A percentile compares a stretch with the other conserved stretches of the same genome.
phyloP scores from a whole-genome alignment of 2,797 vertebrate genomes.

The Oryzias dopingdopingensis region DNA sequence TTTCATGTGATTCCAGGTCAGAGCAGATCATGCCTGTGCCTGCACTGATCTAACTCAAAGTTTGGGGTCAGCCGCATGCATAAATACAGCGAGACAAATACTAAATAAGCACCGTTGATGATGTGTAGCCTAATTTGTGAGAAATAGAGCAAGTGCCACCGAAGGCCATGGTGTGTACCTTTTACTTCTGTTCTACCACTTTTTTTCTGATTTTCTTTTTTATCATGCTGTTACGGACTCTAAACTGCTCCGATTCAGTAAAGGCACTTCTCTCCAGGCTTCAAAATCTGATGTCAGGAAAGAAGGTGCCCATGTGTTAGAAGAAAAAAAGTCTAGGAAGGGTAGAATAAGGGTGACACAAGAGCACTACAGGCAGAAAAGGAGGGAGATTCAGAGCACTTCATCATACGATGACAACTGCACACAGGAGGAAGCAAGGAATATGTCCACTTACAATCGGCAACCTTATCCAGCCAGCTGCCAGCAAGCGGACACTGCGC shows the following conservation, averaged over 20 bases:
- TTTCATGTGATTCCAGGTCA: conserved; percentile 63
- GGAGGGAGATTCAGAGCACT: conserved; percentile 63
- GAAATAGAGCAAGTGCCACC: conserved; percentile 24
- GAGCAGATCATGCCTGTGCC: conserved; percentile 17
- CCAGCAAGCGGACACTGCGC: conserved; percentile 73
- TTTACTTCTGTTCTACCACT: conserved; percentile 9
- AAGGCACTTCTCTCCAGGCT: conserved; percentile 31
- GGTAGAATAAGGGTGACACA: conserved; percentile 55
- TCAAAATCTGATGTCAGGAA: conserved; percentile 44
- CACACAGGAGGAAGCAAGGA: conserved; percentile 61
- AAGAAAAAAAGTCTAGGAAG: conserved; percentile 36
- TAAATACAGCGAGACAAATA: conserved; percentile 23
- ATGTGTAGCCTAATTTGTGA: conserved; percentile 16
- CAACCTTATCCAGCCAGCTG: conserved; percentile 60
- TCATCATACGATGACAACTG: conserved; percentile 76
- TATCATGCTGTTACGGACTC: conserved; percentile 44
- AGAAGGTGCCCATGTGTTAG: conserved; percentile 32
- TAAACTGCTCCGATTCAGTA: conserved; percentile 52
- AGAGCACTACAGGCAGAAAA: conserved; percentile 42
- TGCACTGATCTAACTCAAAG: conserved; percentile 31
- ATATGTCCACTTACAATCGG: conserved; percentile 67
- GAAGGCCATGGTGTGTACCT: conserved; percentile 20
- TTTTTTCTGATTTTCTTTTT: conserved; percentile 14
- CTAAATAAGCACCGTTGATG: conserved; percentile 30
- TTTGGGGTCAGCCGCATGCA: conserved; percentile 22